Conservation (phyloP, 2,888 invertebrate species). For the Leucania comma region DNA sequence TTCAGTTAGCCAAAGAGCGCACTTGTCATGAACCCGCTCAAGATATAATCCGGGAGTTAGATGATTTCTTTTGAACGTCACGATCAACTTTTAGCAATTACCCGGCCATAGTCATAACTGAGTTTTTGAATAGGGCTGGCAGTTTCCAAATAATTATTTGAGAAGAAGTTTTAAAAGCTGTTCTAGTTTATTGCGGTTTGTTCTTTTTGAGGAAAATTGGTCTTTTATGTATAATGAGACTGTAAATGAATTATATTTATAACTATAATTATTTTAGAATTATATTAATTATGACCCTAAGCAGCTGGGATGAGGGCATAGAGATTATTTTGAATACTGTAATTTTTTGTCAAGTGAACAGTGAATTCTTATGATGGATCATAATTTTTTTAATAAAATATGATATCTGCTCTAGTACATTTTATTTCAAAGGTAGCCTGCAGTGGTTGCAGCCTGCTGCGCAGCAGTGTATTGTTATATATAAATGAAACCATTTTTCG, state of each 20-base stretch:
- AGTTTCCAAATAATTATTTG: conserved; percentile 21
- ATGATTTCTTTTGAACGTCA: conserved; percentile 65
- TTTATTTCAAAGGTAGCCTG: no score
- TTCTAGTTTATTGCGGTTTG: neutral
- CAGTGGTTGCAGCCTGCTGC: no score
- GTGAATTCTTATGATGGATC: no score
- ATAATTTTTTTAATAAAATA: no score
- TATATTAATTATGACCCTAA: neutral
- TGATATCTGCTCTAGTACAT: no score
- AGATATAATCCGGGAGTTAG: neutral
- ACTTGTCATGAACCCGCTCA: neutral
- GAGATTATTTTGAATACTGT: no score
- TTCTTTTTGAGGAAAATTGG: neutral
- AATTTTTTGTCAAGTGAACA: no score
- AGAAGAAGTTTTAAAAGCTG: neutral
- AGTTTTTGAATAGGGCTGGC: conserved; percentile 57
- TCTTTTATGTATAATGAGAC: neutral
- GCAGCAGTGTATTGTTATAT: no score
- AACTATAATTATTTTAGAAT: no score
- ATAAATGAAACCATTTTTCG: no score
- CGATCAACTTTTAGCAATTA: conserved; percentile 68
- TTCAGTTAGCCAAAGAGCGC: neutral
- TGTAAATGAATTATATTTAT: neutral
- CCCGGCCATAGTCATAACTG: conserved; percentile 55
- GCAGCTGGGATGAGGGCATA: neutral